Percentiles rank a stretch among this genome's conserved stretches.
Evolutionary conservation across 2,888 invertebrate species (phyloP).

Genomic region (Nasonia oneida): DNA sequence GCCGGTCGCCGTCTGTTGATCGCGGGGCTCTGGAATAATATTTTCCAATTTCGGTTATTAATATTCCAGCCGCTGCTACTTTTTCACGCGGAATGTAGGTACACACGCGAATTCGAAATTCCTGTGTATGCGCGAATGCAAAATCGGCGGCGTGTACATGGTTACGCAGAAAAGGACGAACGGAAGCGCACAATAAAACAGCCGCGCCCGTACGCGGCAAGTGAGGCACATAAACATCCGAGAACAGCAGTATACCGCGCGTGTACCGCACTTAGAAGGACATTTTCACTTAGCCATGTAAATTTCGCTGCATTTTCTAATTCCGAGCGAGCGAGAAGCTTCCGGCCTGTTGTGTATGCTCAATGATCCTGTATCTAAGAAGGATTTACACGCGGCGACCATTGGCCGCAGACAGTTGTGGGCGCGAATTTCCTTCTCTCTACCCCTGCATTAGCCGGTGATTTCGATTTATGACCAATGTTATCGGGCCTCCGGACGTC

Average conservation of each 20-base stretch:
- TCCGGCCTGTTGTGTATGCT: neutral
- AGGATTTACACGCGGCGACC: slow-evolving; percentile 48
- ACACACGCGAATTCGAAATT: too few species aligned
- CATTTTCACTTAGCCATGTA: slow-evolving; percentile 44
- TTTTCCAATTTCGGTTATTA: neutral
- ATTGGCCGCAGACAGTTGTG: slow-evolving; percentile 7
- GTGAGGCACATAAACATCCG: neutral
- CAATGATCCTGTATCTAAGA: slow-evolving; percentile 41
- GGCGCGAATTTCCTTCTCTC: neutral
- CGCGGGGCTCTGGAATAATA: neutral
- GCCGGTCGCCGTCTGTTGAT: too few species aligned
- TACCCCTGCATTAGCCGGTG: slow-evolving; percentile 38
- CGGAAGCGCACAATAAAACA: neutral
- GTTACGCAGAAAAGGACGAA: neutral
- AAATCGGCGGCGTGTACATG: neutral
- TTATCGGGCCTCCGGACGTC: slow-evolving; percentile 23
- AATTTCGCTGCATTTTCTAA: slow-evolving; percentile 8
- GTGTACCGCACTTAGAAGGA: neutral
- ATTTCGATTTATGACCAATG: slow-evolving; percentile 57
- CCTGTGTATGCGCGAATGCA: neutral
- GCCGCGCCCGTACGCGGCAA: neutral
- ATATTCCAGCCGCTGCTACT: neutral
- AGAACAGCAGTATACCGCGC: neutral
- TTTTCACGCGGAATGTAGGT: too few species aligned
- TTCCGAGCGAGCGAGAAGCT: slow-evolving; percentile 3